phyloP scores from a whole-genome alignment of 2,797 vertebrate genomes.

The Galago senegalensis region DNA sequence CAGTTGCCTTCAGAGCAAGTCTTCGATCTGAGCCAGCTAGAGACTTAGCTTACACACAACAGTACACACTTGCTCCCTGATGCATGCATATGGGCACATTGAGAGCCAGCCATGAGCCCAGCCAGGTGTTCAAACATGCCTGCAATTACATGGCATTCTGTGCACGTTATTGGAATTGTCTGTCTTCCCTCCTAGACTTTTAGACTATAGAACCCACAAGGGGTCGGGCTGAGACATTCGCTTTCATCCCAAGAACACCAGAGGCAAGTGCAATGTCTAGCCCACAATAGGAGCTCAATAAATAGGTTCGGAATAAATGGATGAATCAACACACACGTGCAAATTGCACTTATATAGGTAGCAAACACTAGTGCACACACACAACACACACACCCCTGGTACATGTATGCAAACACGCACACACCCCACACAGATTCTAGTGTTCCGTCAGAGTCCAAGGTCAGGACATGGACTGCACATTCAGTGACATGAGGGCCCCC shows the following conservation, averaged over 20 bases:
- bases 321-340: background rate
- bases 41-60: background rate
- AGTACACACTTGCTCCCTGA: background rate
- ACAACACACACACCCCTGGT: background rate
- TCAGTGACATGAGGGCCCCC: background rate
- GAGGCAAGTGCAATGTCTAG: background rate
- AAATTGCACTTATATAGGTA: background rate
- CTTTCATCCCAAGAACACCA: background rate
- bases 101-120: background rate
- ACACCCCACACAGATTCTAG: background rate
- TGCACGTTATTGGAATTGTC: background rate
- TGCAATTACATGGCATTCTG: background rate
- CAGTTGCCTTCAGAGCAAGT: background rate
- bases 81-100: background rate
- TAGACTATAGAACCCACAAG: background rate
- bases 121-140: background rate
- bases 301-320: background rate
- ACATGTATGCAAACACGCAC: background rate
- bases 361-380: background rate
- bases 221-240: background rate
- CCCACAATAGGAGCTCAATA: background rate
- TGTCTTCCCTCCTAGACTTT: background rate
- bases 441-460: slow-evolving; percentile 48
- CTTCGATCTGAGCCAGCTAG: background rate
- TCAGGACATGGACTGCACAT: background rate